These are phyloP conservation scores for Melanotaenia trifasciata DNA, from an alignment of 2,797 vertebrate species.

Conservation along the genomic window DNA sequence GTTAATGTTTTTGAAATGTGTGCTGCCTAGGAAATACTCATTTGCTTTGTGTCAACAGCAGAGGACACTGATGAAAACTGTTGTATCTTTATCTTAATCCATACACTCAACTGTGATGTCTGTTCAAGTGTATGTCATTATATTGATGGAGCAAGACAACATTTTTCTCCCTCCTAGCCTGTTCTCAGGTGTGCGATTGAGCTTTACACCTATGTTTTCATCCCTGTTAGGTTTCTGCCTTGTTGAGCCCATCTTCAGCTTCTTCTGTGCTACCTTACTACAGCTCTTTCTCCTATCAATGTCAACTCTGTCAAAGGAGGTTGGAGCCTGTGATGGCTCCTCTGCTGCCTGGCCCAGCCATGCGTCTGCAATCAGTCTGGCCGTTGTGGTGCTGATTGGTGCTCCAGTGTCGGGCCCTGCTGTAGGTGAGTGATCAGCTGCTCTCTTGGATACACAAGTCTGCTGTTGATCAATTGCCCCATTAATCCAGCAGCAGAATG, in stretches of 20 bases:
- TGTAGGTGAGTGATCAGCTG: constrained; percentile 76
- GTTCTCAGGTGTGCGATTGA: constrained; percentile 54
- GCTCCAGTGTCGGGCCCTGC: constrained; percentile 57
- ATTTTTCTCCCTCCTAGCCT: constrained; percentile 44
- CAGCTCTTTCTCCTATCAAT: constrained; percentile 55
- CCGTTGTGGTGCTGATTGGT: constrained; percentile 64
- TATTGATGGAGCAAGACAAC: constrained; percentile 35
- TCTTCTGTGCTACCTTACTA: constrained; percentile 8
- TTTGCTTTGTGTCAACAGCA: constrained; percentile 3
- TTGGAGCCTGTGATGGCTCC: constrained; percentile 18
- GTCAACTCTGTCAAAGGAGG: constrained; percentile 63
- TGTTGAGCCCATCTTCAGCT: constrained; percentile 55
- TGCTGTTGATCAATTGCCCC: constrained; percentile 78
- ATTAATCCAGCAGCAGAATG: constrained; percentile 75
- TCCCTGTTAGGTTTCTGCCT: constrained; percentile 63
- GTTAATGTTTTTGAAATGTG: constrained; percentile 14
- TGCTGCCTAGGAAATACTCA: neutral
- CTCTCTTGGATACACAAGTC: constrained; percentile 71
- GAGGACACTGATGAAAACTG: constrained; percentile 32
- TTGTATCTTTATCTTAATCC: constrained; percentile 48
- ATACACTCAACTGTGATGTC: constrained; percentile 46
- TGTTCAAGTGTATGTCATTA: constrained; percentile 57
- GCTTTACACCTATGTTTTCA: constrained; percentile 66
- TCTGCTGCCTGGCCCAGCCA: constrained; percentile 46
- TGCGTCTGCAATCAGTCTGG: constrained; percentile 71